Percentiles rank a stretch among this genome's conserved stretches.
Evolutionary conservation across 2,797 vertebrate species (phyloP).

Genomic region (Pseudocheirus occidentalis): DNA sequence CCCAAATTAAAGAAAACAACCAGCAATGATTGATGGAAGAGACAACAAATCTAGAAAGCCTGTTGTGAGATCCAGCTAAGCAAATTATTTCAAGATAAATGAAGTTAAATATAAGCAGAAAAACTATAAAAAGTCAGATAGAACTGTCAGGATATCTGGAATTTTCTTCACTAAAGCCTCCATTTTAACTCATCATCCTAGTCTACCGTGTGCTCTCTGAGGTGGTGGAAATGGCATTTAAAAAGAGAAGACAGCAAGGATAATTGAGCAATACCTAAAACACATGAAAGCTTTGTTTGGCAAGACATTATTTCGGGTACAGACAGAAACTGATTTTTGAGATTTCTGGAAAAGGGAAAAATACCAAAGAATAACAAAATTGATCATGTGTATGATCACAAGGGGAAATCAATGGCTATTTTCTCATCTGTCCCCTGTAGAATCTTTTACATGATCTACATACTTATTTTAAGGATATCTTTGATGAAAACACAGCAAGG

Average conservation of each 20-base stretch:
- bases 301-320: background rate
- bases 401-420: background rate
- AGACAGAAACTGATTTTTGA: background rate
- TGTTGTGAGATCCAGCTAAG: background rate
- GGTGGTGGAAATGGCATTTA: background rate
- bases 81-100: background rate
- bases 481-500: background rate
- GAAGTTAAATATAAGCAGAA: background rate
- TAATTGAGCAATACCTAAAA: background rate
- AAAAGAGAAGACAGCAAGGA: background rate
- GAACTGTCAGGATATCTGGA: background rate
- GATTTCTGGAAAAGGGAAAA: background rate
- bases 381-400: background rate
- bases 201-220: background rate
- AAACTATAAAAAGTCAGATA: background rate
- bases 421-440: background rate
- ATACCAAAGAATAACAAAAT: background rate
- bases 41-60: background rate
- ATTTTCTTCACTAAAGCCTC: background rate
- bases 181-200: background rate
- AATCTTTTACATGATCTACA: background rate
- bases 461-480: background rate
- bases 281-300: background rate
- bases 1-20: background rate
- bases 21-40: background rate